Evolutionary conservation across 2,797 vertebrate genomes (phyloP), one percentile per base, ranked within the genome.

Genomic region (Furcifer pardalis): DNA sequence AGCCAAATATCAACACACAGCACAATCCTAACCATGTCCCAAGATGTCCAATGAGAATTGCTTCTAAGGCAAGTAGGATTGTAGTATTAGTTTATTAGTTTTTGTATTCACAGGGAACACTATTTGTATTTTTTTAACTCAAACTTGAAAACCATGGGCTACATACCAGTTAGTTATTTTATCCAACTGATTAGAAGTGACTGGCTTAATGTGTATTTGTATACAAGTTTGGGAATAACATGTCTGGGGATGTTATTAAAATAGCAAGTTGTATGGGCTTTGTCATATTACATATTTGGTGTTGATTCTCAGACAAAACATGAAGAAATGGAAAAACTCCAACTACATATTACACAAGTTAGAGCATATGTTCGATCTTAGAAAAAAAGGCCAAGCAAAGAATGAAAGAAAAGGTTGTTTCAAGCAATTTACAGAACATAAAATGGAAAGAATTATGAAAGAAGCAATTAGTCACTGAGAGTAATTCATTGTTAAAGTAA

Each of bases 281-380:
- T 72, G 52, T 25, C 2, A 23, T 42, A 30, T 52, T 52, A 63
- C 1, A 27, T 37, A 5, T 49, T 25, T 75, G 44, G n/a, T 75
- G n/a, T 35, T 44, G 21, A 56, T 75, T 66, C 25, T 35, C 40
- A 44, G 13, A 74, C n/a, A 75, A 10, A 52, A 52, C 15, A 75
- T 5, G 68, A 75, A 80, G 12, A n/a, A 79, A 30, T 75, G 46
- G 7, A 23, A 5, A 19, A 76, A 63, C 32, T 73, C 8, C 12
- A 46, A 94, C 10, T 71, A 95, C 96, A 95, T 95, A 96, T 93
- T 95, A 95, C 95, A 95, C 90, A 92, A 90, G 93, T 83, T 84
- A 82, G 89, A 87, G 81, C 76, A 82, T 88, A 77, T 84, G 77
- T 87, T 90, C 89, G 83, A 35, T 62, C 74, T 65, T 0, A 5